Conservation (phyloP, 1,140 invertebrate genomes). For the Drosophila oshimai region DNA sequence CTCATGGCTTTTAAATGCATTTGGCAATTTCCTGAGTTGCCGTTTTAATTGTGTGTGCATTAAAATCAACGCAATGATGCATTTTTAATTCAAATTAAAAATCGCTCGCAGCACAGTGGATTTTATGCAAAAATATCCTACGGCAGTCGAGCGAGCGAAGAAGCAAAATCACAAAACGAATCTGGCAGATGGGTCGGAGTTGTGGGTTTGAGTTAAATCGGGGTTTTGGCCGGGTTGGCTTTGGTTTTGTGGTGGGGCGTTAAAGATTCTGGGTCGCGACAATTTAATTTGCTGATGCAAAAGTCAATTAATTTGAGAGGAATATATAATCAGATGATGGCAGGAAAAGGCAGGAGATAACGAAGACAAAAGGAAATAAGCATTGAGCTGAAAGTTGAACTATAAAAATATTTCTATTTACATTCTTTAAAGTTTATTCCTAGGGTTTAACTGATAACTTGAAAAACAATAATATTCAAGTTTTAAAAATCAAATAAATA, state of each 20-base stretch:
- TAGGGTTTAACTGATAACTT: too few species aligned
- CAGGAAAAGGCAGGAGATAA: neutral
- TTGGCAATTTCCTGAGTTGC: slow-evolving; percentile 77
- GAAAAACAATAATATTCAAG: too few species aligned
- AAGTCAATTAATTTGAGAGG: slow-evolving; percentile 40
- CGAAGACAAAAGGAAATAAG: neutral
- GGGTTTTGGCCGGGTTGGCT: neutral
- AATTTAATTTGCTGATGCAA: slow-evolving; percentile 43
- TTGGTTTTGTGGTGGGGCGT: slow-evolving; percentile 24
- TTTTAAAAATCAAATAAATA: too few species aligned
- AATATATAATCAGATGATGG: slow-evolving; percentile 28
- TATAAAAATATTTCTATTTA: neutral
- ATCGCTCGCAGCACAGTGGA: slow-evolving; percentile 28
- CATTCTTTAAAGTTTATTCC: neutral
- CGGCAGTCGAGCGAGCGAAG: neutral
- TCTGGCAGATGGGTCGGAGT: neutral
- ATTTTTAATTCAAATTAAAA: slow-evolving; percentile 79
- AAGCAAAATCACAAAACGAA: neutral
- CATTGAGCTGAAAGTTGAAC: neutral
- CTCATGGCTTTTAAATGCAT: slow-evolving; percentile 66
- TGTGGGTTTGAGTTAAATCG: neutral
- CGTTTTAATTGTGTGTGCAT: slow-evolving; percentile 75
- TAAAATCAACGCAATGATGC: slow-evolving; percentile 72
- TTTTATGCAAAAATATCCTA: slow-evolving; percentile 41
- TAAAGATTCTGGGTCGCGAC: slow-evolving; percentile 36